Evolutionary conservation across 2,113 vertebrate species (phyloP).

Genomic region (Dunckerocampus dactyliophorus): DNA sequence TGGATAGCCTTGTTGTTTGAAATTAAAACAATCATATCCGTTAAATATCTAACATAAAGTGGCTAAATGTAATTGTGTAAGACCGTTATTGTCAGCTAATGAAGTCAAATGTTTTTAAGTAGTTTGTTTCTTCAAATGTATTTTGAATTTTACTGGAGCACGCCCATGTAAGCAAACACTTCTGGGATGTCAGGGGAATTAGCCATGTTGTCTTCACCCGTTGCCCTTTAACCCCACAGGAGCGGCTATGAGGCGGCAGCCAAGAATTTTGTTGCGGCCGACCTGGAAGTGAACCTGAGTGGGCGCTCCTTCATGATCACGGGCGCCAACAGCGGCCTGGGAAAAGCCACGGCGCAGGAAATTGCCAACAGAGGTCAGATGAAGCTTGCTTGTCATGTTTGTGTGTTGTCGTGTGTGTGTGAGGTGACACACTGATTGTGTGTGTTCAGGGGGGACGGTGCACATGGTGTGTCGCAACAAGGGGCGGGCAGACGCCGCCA

Average conservation of each 20-base stretch:
- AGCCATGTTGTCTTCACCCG: neutral
- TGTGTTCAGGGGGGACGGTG: conserved; percentile 79
- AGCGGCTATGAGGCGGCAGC: conserved; percentile 75
- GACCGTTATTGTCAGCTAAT: too few relatives aligned
- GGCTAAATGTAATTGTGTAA: too few relatives aligned
- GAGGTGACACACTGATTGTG: neutral
- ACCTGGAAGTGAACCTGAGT: conserved; percentile 75
- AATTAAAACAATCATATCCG: too few relatives aligned
- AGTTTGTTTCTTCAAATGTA: too few relatives aligned
- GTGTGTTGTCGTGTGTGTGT: neutral
- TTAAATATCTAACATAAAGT: too few relatives aligned
- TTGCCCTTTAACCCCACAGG: conserved; percentile 50
- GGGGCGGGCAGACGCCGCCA: conserved; percentile 71
- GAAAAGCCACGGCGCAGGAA: conserved; percentile 76
- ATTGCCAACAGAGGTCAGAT: conserved; percentile 73
- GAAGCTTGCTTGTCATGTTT: neutral
- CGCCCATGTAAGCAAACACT: too few relatives aligned
- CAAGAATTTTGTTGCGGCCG: conserved; percentile 66
- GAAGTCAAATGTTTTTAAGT: too few relatives aligned
- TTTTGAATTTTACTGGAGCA: too few relatives aligned
- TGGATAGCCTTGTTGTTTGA: too few relatives aligned
- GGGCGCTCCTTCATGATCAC: conserved; percentile 77
- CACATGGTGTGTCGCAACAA: conserved; percentile 81
- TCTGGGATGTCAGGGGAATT: too few relatives aligned
- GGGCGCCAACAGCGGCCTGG: conserved; percentile 77